These are phyloP conservation scores for Eidolon dupreanum DNA, from an alignment of 2,797 vertebrate genomes.

Conservation along the genomic window DNA sequence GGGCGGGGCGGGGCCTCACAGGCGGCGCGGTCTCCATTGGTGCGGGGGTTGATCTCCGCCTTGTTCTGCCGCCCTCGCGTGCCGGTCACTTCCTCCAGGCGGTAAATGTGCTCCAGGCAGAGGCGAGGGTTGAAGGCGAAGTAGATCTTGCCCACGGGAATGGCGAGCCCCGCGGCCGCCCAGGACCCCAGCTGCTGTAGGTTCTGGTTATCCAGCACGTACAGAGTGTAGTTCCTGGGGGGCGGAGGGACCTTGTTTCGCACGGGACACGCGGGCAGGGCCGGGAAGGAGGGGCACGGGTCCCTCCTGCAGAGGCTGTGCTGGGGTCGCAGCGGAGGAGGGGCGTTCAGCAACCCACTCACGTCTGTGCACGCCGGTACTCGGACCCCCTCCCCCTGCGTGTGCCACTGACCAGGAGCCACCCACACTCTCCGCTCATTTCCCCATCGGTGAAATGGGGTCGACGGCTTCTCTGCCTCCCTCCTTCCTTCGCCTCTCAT, in stretches of 20 bases:
- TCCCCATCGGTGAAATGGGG: not conserved
- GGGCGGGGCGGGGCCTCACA: constrained; percentile 83
- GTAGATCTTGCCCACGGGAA: constrained; percentile 88
- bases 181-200: constrained; percentile 89
- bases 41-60: constrained; percentile 89
- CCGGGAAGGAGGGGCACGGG: not conserved
- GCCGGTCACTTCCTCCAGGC: constrained; percentile 87
- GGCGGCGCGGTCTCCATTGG: constrained; percentile 87
- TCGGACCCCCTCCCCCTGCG: not conserved
- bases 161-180: constrained; percentile 82
- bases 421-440: not conserved
- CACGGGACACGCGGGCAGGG: not conserved
- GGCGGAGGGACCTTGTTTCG: not conserved
- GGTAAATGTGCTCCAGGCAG: constrained; percentile 88
- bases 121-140: constrained; percentile 90
- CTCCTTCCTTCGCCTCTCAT: not conserved
- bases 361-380: not conserved
- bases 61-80: constrained; percentile 89
- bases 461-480: not conserved
- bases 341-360: no score
- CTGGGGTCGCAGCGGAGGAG: not conserved
- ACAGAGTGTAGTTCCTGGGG: constrained; percentile 88
- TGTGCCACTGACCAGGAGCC: not conserved
- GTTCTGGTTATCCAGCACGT: constrained; percentile 89
- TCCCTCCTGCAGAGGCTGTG: not conserved